A percentile compares a stretch with the other conserved stretches of the same genome.
Evolutionary conservation across 2,113 vertebrate genomes (phyloP).

Genomic region (Forbesichthys agassizii): DNA sequence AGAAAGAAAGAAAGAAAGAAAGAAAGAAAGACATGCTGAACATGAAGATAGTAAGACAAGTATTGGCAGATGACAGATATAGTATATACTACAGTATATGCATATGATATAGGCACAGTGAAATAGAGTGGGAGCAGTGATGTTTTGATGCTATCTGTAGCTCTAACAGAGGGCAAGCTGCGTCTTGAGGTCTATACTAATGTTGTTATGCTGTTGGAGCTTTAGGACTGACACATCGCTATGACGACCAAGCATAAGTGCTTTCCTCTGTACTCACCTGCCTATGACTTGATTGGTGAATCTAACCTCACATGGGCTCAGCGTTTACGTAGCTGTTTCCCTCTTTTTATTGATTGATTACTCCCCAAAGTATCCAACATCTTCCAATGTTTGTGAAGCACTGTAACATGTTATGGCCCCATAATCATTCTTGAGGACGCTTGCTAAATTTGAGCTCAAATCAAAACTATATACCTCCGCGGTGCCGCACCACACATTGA

Average conservation of each 20-base stretch:
- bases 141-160: not conserved
- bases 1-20: not conserved
- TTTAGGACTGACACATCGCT: slow-evolving; percentile 13
- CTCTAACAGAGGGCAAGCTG: slow-evolving; percentile 1
- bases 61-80: not conserved
- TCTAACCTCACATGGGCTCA: not conserved
- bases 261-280: slow-evolving; percentile 56
- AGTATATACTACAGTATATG: too few relatives aligned
- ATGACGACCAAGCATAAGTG: slow-evolving; percentile 37
- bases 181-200: slow-evolving; percentile 23
- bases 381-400: too few relatives aligned
- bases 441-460: too few relatives aligned
- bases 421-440: too few relatives aligned
- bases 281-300: not conserved
- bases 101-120: not conserved
- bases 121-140: not conserved
- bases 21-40: not conserved
- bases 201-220: slow-evolving; percentile 16
- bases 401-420: too few relatives aligned
- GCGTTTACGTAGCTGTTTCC: not conserved
- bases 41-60: not conserved
- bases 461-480: too few relatives aligned
- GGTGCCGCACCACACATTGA: too few relatives aligned
- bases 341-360: not conserved
- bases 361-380: too few relatives aligned